Conservation (phyloP, 2,113 vertebrate species). For the Rynchops niger region DNA sequence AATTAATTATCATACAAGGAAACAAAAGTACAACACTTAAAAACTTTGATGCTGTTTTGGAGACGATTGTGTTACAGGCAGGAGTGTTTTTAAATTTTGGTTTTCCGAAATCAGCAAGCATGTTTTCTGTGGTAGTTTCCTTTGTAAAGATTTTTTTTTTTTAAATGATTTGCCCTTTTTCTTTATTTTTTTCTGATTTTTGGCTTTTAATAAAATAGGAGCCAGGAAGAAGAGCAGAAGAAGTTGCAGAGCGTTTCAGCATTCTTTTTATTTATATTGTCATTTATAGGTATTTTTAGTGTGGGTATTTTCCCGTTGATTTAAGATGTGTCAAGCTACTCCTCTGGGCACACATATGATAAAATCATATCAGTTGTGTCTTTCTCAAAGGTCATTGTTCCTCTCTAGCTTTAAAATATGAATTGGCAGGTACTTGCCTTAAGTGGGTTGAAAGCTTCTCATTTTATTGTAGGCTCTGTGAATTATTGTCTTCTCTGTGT, state of each 20-base stretch:
- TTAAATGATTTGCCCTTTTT: not conserved
- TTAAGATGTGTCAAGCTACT: not conserved
- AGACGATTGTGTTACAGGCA: not conserved
- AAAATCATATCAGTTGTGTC: not conserved
- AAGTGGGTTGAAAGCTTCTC: not conserved
- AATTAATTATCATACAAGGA: not conserved
- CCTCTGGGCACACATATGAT: not conserved
- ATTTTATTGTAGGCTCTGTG: not conserved
- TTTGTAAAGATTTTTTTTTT: not conserved
- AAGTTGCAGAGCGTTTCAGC: rapidly evolving
- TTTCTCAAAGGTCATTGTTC: not conserved
- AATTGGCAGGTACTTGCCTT: not conserved
- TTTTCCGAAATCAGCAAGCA: not conserved
- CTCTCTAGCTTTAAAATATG: not conserved
- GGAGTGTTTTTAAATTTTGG: not conserved
- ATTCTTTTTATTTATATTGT: not conserved
- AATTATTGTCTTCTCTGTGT: not conserved
- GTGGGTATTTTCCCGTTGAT: not conserved
- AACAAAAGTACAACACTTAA: not conserved
- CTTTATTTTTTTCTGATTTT: not conserved
- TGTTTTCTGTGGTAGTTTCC: not conserved
- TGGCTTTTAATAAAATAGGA: not conserved
- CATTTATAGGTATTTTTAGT: not conserved
- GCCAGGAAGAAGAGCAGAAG: not conserved
- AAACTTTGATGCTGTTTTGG: not conserved